These are phyloP conservation scores for Caprella mutica DNA, from an alignment of 2,888 invertebrate genomes.

Conservation along the genomic window DNA sequence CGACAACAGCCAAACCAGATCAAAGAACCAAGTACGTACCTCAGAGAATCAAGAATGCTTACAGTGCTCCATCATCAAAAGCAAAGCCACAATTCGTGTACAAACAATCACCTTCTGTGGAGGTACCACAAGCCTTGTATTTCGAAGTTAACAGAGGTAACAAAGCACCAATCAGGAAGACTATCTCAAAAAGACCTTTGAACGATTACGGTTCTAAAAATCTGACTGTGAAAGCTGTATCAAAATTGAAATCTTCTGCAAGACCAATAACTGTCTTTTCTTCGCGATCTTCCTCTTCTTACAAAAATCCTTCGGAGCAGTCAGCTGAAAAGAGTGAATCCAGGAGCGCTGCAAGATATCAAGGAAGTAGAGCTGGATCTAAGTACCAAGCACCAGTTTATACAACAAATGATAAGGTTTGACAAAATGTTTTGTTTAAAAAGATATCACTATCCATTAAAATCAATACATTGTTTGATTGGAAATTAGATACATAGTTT, in stretches of 20 bases:
- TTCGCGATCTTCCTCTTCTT: constrained; percentile 1
- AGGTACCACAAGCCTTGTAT: too few relatives aligned
- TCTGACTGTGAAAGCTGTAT: background rate
- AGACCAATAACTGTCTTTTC: background rate
- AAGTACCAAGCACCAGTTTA: constrained; percentile 19
- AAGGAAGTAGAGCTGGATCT: background rate
- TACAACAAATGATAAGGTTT: constrained; percentile 21
- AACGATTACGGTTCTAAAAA: too few relatives aligned
- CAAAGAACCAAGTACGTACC: background rate
- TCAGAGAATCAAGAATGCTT: background rate
- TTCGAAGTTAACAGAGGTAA: too few relatives aligned
- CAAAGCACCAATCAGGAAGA: too few relatives aligned
- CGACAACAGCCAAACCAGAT: too few relatives aligned
- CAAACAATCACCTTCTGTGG: too few relatives aligned
- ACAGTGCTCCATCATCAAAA: background rate
- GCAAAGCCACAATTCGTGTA: too few relatives aligned
- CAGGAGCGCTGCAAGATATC: constrained; percentile 6
- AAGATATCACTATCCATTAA: too few relatives aligned
- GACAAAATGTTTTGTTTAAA: too few relatives aligned
- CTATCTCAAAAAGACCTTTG: too few relatives aligned
- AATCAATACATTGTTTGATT: too few relatives aligned
- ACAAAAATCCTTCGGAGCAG: background rate
- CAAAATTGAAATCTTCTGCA: background rate
- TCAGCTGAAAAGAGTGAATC: background rate
- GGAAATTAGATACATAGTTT: too few relatives aligned